Percentiles rank a stretch among this genome's conserved stretches.
phyloP scores from a whole-genome alignment of 2,888 invertebrate species.

The Tetragnatha montana region DNA sequence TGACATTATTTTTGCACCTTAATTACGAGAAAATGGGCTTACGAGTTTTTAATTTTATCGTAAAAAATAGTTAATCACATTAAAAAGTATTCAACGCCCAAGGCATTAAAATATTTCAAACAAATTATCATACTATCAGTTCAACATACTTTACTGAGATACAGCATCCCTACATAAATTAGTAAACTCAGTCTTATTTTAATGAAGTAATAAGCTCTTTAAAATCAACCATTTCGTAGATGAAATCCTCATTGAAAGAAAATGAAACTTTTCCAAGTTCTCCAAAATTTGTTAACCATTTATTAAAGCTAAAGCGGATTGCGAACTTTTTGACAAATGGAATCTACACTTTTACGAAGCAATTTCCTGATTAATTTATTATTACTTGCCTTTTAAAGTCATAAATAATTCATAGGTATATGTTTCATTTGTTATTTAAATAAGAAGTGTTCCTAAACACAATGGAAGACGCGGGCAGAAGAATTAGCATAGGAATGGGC shows the following conservation, averaged over 20 bases:
- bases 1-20: too few relatives aligned
- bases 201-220: slow-evolving; percentile 15
- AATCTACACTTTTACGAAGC: slow-evolving; percentile 26
- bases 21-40: too few relatives aligned
- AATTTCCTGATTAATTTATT: slow-evolving; percentile 43
- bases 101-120: too few relatives aligned
- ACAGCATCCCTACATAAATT: too few relatives aligned
- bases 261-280: slow-evolving; percentile 23
- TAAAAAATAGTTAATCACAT: too few relatives aligned
- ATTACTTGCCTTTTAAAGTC: slow-evolving; percentile 42
- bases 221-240: neutral
- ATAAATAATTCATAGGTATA: slow-evolving; percentile 51
- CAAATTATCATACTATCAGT: too few relatives aligned
- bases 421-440: slow-evolving; percentile 65
- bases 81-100: too few relatives aligned
- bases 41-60: too few relatives aligned
- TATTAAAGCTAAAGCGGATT: slow-evolving; percentile 6
- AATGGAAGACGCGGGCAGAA: slow-evolving; percentile 23
- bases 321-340: slow-evolving; percentile 40
- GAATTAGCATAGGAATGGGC: slow-evolving; percentile 58
- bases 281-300: slow-evolving; percentile 4
- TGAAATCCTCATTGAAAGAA: neutral
- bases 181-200: neutral
- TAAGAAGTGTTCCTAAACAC: slow-evolving; percentile 35
- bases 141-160: too few relatives aligned